These are phyloP conservation scores for Pelobates cultripes DNA, from an alignment of 2,797 vertebrate species.

Conservation along the genomic window DNA sequence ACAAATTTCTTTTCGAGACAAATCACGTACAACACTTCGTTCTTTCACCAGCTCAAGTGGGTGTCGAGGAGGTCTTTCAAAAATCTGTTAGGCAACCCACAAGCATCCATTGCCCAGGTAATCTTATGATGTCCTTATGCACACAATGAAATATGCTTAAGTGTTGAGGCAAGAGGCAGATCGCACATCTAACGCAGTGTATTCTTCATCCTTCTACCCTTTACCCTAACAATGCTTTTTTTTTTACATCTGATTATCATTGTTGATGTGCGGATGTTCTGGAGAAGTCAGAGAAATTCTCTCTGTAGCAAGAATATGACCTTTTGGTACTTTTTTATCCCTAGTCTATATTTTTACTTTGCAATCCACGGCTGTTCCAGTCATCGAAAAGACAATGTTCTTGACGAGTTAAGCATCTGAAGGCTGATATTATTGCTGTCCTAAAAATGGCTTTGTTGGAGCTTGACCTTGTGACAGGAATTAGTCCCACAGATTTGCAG, in stretches of 20 bases:
- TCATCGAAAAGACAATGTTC: background rate
- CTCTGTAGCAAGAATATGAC: no score
- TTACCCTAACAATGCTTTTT: no score
- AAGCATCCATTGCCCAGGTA: conserved; percentile 92
- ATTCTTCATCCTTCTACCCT: no score
- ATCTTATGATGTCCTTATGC: background rate
- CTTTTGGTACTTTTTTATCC: no score
- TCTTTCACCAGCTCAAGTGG: conserved; percentile 88
- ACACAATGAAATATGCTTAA: no score
- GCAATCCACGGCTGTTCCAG: no score
- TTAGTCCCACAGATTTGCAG: conserved; percentile 52
- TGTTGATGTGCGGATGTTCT: no score
- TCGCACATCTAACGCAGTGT: no score
- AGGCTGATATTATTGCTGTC: conserved; percentile 40
- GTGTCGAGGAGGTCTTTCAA: conserved; percentile 85
- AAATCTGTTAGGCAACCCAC: conserved; percentile 86
- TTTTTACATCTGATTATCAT: no score
- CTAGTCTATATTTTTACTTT: no score
- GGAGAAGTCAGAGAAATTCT: no score
- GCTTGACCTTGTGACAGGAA: conserved; percentile 69
- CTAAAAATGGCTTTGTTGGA: conserved; percentile 61
- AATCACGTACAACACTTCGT: conserved; percentile 83
- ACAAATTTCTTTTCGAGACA: conserved; percentile 59
- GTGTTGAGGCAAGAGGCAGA: no score
- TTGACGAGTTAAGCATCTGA: background rate